Conservation (phyloP, 2,113 vertebrate genomes). For the Sapajus apella region DNA sequence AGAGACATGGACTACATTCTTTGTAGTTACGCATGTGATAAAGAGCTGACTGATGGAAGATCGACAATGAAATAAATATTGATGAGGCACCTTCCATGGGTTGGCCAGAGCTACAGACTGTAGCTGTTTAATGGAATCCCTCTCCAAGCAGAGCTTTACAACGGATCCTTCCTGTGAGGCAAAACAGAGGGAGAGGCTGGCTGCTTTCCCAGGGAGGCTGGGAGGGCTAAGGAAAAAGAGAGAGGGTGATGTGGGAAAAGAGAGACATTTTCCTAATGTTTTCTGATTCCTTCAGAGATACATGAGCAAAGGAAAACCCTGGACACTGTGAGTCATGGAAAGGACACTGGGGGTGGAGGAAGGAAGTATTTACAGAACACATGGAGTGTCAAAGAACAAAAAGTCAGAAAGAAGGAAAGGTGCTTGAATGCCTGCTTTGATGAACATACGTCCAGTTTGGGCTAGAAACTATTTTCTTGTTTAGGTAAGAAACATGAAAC, state of each 20-base stretch:
- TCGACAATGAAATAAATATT: not conserved
- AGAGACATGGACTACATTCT: not conserved
- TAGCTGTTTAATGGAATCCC: not conserved
- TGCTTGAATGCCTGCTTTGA: fast-evolving
- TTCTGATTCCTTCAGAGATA: not conserved
- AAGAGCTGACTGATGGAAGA: not conserved
- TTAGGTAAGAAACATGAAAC: not conserved
- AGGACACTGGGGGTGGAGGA: not conserved
- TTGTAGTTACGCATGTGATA: too few species aligned
- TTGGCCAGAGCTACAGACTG: not conserved
- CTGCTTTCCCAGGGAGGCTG: fast-evolving
- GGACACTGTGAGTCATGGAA: fast-evolving
- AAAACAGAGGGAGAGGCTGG: not conserved
- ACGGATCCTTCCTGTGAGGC: not conserved
- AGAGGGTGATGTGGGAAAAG: not conserved
- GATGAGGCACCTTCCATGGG: fast-evolving
- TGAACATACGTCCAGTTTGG: not conserved
- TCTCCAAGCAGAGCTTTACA: not conserved
- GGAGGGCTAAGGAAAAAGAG: too few species aligned
- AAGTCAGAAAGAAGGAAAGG: not conserved
- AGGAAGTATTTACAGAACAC: not conserved
- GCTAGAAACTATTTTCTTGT: not conserved
- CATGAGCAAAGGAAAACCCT: not conserved
- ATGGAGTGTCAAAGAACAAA: not conserved
- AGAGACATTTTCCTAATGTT: not conserved